Evolutionary conservation across 2,113 vertebrate genomes (phyloP).

Genomic region (Marmota monax): DNA sequence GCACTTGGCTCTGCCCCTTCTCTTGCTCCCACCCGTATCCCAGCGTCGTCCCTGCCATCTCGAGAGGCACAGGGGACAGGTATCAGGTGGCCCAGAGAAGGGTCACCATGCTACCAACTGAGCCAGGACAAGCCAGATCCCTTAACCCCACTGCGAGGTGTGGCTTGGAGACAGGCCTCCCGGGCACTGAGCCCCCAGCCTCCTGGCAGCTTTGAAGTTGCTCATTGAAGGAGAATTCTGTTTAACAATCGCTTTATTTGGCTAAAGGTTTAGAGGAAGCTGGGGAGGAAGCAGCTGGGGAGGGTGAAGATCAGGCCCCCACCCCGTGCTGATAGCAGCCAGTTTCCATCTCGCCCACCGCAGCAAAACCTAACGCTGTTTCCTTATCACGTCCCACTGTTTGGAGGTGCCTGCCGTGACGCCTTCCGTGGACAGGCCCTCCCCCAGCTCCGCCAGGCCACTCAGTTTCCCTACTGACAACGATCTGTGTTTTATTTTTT

Average conservation of each 20-base stretch:
- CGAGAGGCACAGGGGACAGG: too few relatives aligned
- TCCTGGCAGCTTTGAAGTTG: not conserved
- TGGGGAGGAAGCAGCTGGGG: not conserved
- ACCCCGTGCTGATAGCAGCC: fast-evolving
- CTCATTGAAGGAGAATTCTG: not conserved
- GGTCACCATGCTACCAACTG: not conserved
- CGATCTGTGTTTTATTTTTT: too few relatives aligned
- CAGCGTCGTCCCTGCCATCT: fast-evolving
- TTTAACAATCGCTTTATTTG: not conserved
- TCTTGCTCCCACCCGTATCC: not conserved
- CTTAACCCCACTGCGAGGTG: fast-evolving
- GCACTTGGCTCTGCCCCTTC: not conserved
- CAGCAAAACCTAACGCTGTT: not conserved
- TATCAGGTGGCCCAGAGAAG: not conserved
- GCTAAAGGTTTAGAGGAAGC: not conserved
- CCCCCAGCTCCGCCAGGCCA: not conserved
- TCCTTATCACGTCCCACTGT: fast-evolving
- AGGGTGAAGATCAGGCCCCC: not conserved
- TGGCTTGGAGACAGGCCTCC: too few relatives aligned
- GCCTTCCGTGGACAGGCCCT: not conserved
- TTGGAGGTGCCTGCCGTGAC: not conserved
- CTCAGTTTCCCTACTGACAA: not conserved
- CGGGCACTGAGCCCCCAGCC: not conserved
- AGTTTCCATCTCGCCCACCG: too few relatives aligned
- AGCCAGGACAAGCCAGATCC: not conserved